Base-by-base conservation (phyloP, 2,888 invertebrate genomes). In the Dryobotodes eremita region DNA sequence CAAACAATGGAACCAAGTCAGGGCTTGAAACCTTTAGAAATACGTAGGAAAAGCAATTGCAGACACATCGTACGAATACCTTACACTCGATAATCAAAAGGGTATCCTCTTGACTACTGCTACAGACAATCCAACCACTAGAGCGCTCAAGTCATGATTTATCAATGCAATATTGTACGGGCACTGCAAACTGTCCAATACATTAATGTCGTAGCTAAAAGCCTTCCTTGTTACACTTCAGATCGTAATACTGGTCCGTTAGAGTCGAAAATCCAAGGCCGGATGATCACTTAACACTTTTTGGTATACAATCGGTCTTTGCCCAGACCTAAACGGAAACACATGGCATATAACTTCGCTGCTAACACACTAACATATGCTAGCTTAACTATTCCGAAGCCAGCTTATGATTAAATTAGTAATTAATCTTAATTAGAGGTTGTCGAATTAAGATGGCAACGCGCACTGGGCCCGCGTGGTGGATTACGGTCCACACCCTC, bases 111-210 rank as follows among this genome's bases (percentile, higher is more conserved):
- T 62, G 75, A 70, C 79, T 76, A 76, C 71, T 86, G 75, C 75
- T 77, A 73, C 76, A 76, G 79, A 80, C 79, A 79, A 79, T 77
- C 79, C 74, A 62, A 71, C 82, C 74, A 78, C 88, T 70, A 78
- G 74, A 69, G 70, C 76, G 57, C 71, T 80, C 85, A 62, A 80
- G 73, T 68, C 85, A 72, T 87, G 85, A 86, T 86, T 87, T 87
- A 86, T 85, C 77, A 86, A 80, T 82, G 82, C 86, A 87, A 85
- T 86, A 87, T 80, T 87, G 76, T 77, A 77, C 59, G 69, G 61
- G 31, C 62, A 77, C 61, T 61, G 50, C 53, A 55, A 46, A 57
- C n/a, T 7, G 0, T 11, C 6, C n/a, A 36, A 72, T 17, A 17
- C 20, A 31, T 70, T 13, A 75, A 74, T 46, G 68, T 10, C 66